Evolutionary conservation across 2,797 vertebrate species (phyloP).

Genomic region (Poeciliopsis turneri): DNA sequence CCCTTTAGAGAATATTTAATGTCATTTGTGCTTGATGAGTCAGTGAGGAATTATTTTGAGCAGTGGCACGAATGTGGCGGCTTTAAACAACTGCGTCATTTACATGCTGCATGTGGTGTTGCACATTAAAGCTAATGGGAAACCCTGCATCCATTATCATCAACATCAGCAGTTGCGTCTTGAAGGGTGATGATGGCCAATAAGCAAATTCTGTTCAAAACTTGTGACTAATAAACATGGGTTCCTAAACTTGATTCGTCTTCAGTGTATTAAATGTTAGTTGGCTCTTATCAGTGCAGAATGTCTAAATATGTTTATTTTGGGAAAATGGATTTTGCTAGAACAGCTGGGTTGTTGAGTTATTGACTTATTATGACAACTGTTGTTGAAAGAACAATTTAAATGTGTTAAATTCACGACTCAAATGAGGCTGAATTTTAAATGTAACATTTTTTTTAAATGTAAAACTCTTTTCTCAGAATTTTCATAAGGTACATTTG

Average conservation of each 20-base stretch:
- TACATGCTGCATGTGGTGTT: neutral
- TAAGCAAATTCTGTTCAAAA: neutral
- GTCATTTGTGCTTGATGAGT: constrained; percentile 34
- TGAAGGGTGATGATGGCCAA: constrained; percentile 12
- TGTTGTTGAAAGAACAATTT: neutral
- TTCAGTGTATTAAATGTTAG: neutral
- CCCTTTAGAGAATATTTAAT: constrained; percentile 49
- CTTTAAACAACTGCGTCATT: constrained; percentile 5
- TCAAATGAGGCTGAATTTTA: neutral
- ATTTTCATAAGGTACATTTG: too few relatives aligned
- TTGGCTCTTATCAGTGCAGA: neutral
- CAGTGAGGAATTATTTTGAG: constrained; percentile 26
- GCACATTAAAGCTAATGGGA: constrained; percentile 19
- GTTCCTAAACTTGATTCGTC: constrained; percentile 10
- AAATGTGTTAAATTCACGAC: neutral
- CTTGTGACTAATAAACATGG: neutral
- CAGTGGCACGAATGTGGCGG: constrained; percentile 11
- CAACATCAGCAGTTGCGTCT: constrained; percentile 13
- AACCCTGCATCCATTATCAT: constrained; percentile 1
- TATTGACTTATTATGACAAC: neutral
- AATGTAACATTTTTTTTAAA: too few relatives aligned
- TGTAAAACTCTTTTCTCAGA: too few relatives aligned
- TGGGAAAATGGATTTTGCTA: neutral
- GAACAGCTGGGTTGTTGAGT: neutral
- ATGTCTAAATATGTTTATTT: neutral